Evolutionary conservation across 2,797 vertebrate genomes (phyloP).

Genomic region (Gorsachius magnificus): DNA sequence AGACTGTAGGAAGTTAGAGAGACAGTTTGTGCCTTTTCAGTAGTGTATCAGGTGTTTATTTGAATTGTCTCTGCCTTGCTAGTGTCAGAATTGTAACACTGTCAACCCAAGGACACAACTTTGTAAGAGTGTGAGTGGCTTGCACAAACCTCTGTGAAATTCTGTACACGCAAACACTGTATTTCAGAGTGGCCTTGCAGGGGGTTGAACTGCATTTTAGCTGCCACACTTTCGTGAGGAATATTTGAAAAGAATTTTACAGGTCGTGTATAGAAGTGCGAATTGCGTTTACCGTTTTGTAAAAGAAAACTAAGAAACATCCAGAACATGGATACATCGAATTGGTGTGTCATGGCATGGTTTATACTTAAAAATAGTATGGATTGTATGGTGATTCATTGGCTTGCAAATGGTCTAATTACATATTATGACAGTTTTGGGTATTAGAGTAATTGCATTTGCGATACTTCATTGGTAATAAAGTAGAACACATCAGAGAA

Average conservation of each 20-base stretch:
- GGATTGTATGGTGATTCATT: not conserved
- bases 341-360: accelerated
- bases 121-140: not conserved
- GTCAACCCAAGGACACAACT: not conserved
- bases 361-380: not conserved
- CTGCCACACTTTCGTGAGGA: not conserved
- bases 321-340: not conserved
- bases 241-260: not conserved
- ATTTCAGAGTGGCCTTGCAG: not conserved
- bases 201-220: not conserved
- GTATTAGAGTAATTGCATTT: slow-evolving; percentile 5
- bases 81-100: not conserved
- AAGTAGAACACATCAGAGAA: not conserved
- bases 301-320: not conserved
- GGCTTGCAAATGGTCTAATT: slow-evolving; percentile 15
- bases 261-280: not conserved
- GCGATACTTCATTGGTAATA: slow-evolving; percentile 4
- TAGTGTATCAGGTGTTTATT: not conserved
- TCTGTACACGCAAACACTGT: not conserved
- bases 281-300: not conserved
- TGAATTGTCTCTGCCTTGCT: not conserved
- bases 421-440: not conserved
- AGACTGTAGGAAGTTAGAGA: not conserved
- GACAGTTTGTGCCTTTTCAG: not conserved
- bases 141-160: not conserved